Evolutionary conservation across 2,113 vertebrate species (phyloP).

Genomic region (Lethenteron camtschaticum): DNA sequence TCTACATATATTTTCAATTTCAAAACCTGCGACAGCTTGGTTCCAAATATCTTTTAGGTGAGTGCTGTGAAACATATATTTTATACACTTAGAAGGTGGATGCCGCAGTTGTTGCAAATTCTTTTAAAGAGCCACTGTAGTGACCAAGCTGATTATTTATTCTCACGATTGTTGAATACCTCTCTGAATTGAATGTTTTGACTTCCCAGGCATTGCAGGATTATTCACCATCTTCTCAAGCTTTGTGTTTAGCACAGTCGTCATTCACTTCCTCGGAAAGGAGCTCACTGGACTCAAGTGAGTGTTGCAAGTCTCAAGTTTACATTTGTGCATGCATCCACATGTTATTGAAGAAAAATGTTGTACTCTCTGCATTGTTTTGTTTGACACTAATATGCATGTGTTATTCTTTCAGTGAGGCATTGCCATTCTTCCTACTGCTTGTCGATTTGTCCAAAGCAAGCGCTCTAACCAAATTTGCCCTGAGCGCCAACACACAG

Average conservation of each 20-base stretch:
- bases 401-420: conserved; percentile 35
- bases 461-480: conserved; percentile 72
- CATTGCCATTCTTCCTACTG: conserved; percentile 77
- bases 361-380: background rate
- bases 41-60: conserved; percentile 93
- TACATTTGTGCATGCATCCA: no score
- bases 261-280: conserved; percentile 89
- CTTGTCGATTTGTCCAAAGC: conserved; percentile 89
- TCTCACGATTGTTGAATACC: no score
- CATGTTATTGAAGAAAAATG: no score
- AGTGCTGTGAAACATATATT: conserved; percentile 7
- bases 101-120: no score
- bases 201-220: conserved; percentile 55
- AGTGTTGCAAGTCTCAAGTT: conserved; percentile 13
- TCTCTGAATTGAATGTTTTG: no score
- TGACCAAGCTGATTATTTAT: no score
- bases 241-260: conserved; percentile 91
- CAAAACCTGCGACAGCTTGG: conserved; percentile 85
- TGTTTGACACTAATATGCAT: background rate
- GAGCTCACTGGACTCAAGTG: conserved; percentile 91
- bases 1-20: conserved; percentile 98
- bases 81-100: no score
- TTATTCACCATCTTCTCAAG: conserved; percentile 97
- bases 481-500: conserved; percentile 82
- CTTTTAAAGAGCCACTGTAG: no score